Evolutionary conservation across 2,797 vertebrate genomes (phyloP), one percentile per base, ranked within the genome.

Genomic region (Gymnocypris eckloni): DNA sequence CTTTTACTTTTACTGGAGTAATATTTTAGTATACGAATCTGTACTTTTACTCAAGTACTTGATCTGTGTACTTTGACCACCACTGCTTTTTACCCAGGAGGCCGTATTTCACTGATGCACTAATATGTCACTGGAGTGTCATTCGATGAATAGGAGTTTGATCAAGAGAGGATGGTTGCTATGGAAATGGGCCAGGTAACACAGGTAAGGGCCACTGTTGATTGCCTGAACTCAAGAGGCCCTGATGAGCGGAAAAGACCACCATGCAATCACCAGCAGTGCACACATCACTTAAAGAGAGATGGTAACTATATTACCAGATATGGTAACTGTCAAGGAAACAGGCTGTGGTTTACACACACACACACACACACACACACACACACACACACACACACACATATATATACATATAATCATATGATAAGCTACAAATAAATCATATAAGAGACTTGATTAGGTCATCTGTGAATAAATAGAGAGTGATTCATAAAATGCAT

Each of bases 51-150:
- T 28, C 25, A 28, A 28, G 25, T 28, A 28, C 25, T 28, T 28
- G 25, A 28, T 28, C 25, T 28, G 25, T 28, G 25, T 28, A 28
- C 25, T 28, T 28, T 28, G 25, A 28, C 25, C 25, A 28, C 25
- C 25, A 88, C 50, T 75, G 48, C 77, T 80, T 91, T 92, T 91
- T 70, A 91, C 90, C 85, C 90, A 91, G 89, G 92, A 91, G 88
- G 89, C 87, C 86, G 87, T 82, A 77, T 92, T 94, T 93, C 88
- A 91, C 91, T 90, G 92, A 94, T 93, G 91, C 91, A 86, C 92
- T 91, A 93, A 95, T 92, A 94, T 93, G 93, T 92, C 93, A 94
- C 91, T 94, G 89, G 91, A 94, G 93, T 94, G 92, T 95, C 94
- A 93, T 91, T 93, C 89, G 41, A 86, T 92, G 93, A 94, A 95